Base-by-base conservation (phyloP, 2,888 invertebrate genomes). In the Molorchus minor region DNA sequence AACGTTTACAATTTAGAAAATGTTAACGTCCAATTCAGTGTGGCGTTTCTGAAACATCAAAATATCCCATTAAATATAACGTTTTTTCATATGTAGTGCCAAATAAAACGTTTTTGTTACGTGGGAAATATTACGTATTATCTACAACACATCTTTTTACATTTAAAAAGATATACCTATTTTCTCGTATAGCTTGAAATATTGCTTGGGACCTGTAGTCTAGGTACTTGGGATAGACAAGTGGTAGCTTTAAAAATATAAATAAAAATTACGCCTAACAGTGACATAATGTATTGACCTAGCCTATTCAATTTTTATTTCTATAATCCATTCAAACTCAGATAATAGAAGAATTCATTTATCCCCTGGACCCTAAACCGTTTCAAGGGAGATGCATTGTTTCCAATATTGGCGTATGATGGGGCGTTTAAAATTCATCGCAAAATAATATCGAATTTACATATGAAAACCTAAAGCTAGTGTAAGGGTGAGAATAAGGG, bases 371-470 rank as follows among this genome's bases (percentile, higher is more conserved):
- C 43, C 12, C 20, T 12, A 16, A 43, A 43, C 15, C 5, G 43
- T 45, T 45, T 45, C 45, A 29, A 8, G 19, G 15, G 13, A 16
- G 19, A 19, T 52, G 40, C 41, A 41, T 33, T 52, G 52, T 40
- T 52, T 52, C 40, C 41, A 13, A 30, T 41, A 29, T 19, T 29
- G 41, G 41, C 30, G 3, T 41, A 15, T 25, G n/a, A n/a, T 13
- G 41, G 16, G 21, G 12, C 41, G 30, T 41, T 52, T 41, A 40
- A 52, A 52, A 52, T 52, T 52, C 52, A 41, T 52, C 40, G 52
- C 41, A 52, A 52, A 41, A 52, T 41, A 52, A 52, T 52, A 52
- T 52, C 13, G 41, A 52, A 52, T 52, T 52, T 52, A 41, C 52
- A 52, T 52, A 52, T 52, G 30, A 41, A 52, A 52, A 52, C 52